Percentiles rank a stretch among this genome's conserved stretches.
These are phyloP conservation scores for Meloidogyne floridensis DNA, from an alignment of 1,140 invertebrate genomes.

Conservation along the genomic window DNA sequence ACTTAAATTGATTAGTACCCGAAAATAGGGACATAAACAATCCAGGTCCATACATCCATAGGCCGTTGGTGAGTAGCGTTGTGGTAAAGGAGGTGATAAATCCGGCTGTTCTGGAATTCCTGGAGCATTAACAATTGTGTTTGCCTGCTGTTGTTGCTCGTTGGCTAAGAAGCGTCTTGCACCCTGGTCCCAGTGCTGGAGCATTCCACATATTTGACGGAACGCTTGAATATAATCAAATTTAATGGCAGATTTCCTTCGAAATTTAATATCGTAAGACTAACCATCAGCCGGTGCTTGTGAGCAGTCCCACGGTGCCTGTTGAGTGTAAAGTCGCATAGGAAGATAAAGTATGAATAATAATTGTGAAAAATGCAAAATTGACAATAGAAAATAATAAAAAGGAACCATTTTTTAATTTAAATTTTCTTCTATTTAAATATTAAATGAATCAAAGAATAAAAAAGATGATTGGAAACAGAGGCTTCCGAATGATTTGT, in stretches of 20 bases:
- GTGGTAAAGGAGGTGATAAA: constrained; percentile 43
- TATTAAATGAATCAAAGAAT: not conserved
- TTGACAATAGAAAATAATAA: not conserved
- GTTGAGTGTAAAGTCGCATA: not conserved
- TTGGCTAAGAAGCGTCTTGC: constrained; percentile 44
- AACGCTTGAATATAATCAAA: constrained; percentile 39
- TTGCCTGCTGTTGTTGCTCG: constrained; percentile 36
- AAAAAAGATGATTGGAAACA: not conserved
- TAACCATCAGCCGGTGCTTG: constrained; percentile 20
- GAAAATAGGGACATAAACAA: constrained; percentile 37
- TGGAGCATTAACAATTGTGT: constrained; percentile 48
- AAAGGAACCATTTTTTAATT: not conserved
- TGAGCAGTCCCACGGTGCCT: constrained; percentile 13
- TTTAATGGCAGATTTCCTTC: not conserved
- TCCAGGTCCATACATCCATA: constrained; percentile 35
- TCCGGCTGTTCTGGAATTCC: constrained; percentile 52
- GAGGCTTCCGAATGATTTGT: not conserved
- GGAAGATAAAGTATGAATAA: not conserved
- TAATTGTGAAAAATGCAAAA: not conserved
- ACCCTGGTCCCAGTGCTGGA: constrained; percentile 46
- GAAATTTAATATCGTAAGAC: not conserved
- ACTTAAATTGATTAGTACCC: constrained; percentile 4
- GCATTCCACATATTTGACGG: constrained; percentile 42
- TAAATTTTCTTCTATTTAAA: not conserved
- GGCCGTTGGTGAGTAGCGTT: constrained; percentile 27